phyloP scores from a whole-genome alignment of 2,797 vertebrate genomes.

The Phoeniculus purpureus region DNA sequence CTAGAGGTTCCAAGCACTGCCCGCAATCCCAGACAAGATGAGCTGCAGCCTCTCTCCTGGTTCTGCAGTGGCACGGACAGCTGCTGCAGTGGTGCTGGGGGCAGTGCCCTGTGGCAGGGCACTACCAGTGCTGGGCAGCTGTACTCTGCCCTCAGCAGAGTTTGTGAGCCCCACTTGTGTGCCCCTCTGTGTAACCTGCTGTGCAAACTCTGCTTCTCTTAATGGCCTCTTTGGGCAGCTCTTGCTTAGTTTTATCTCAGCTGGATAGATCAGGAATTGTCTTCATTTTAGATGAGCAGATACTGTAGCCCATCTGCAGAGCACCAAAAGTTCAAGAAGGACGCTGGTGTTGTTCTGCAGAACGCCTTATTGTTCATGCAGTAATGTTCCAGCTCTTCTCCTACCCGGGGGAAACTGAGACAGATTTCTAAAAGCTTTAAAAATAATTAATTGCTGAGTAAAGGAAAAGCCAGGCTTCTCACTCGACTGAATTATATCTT shows the following conservation, averaged over 20 bases:
- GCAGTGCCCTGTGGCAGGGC: no score
- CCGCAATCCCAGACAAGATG: no score
- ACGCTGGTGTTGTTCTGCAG: background rate
- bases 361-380: background rate
- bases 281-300: background rate
- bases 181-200: no score
- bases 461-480: background rate
- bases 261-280: background rate
- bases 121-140: no score
- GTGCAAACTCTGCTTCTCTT: no score
- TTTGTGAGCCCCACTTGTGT: no score
- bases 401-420: background rate
- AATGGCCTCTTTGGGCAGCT: no score
- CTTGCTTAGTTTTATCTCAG: background rate
- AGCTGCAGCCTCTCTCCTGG: no score
- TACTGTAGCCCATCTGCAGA: background rate
- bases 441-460: background rate
- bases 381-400: background rate
- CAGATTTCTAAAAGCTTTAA: background rate
- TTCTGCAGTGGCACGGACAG: no score
- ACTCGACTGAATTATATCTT: constrained; percentile 15
- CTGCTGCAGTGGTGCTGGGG: no score
- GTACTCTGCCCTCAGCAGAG: no score
- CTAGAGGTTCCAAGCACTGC: no score
- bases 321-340: background rate